Conservation (phyloP, 1,140 invertebrate species). For the Charaxes varanes region DNA sequence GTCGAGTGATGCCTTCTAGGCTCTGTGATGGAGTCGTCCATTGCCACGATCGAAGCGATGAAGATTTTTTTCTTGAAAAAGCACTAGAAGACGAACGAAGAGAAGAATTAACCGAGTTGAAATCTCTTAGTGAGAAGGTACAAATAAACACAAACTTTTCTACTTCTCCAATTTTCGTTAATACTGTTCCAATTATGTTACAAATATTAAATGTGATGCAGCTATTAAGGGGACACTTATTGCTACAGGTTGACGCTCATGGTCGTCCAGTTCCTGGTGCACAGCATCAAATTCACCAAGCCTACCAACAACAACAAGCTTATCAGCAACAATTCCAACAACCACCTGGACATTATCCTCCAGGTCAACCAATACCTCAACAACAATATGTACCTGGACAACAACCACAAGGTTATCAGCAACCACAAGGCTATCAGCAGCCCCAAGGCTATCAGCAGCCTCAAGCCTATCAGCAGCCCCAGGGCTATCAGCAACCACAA, state of each 20-base stretch:
- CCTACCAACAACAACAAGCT: constrained; percentile 36
- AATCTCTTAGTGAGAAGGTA: too few relatives aligned
- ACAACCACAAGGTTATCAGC: too few relatives aligned
- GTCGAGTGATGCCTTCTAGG: constrained; percentile 76
- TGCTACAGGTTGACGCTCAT: constrained; percentile 51
- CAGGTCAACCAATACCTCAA: constrained; percentile 21
- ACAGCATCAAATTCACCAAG: constrained; percentile 50
- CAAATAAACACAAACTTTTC: too few relatives aligned
- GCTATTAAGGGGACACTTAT: too few relatives aligned
- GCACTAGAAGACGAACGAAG: too few relatives aligned
- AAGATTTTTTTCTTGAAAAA: too few relatives aligned
- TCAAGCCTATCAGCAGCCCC: constrained; percentile 14
- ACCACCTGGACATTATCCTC: constrained; percentile 30
- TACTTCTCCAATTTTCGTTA: too few relatives aligned
- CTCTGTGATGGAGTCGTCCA: constrained; percentile 87
- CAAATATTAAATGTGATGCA: too few relatives aligned
- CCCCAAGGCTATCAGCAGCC: constrained; percentile 18
- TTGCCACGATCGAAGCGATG: constrained; percentile 87
- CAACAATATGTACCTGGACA: too few relatives aligned
- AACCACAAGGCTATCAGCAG: constrained; percentile 21
- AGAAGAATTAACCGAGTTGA: too few relatives aligned
- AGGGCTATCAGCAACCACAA: constrained; percentile 23
- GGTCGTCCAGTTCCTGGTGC: constrained; percentile 46
- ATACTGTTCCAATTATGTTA: too few relatives aligned
- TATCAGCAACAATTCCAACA: constrained; percentile 32